Evolutionary conservation across 2,888 invertebrate species (phyloP).

Genomic region (Patella depressa): DNA sequence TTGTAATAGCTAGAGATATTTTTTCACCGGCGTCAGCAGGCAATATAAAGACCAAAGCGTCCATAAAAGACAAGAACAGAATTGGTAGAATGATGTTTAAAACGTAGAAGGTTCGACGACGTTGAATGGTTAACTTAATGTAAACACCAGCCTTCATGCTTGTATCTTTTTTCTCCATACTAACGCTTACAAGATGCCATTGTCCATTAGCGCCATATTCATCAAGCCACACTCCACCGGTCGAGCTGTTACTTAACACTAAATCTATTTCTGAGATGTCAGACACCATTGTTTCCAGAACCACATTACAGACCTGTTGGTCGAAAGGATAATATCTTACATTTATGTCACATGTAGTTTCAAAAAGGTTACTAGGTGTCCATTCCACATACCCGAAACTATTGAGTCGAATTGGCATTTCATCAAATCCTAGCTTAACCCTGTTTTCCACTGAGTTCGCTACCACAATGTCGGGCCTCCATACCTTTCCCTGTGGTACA

Average conservation of each 20-base stretch:
- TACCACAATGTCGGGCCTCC: slow-evolving; percentile 32
- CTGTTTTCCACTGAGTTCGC: slow-evolving; percentile 23
- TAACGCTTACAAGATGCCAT: slow-evolving; percentile 27
- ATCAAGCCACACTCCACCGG: slow-evolving; percentile 4
- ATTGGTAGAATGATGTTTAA: slow-evolving; percentile 35
- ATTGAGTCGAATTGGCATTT: slow-evolving; percentile 17
- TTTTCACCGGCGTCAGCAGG: slow-evolving; percentile 36
- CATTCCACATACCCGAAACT: slow-evolving; percentile 20
- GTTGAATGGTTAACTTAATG: slow-evolving; percentile 26
- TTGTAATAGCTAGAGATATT: slow-evolving; percentile 30
- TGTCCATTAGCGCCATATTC: slow-evolving; percentile 26
- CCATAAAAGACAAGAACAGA: slow-evolving; percentile 30
- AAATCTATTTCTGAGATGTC: slow-evolving; percentile 17
- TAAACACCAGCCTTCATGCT: not conserved
- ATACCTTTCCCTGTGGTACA: slow-evolving; percentile 23
- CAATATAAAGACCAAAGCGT: slow-evolving; percentile 30
- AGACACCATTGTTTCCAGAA: slow-evolving; percentile 9
- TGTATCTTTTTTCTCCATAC: slow-evolving; percentile 1
- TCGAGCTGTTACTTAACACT: not conserved
- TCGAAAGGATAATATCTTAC: slow-evolving; percentile 36
- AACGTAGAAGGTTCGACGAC: slow-evolving; percentile 30
- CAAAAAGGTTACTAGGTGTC: slow-evolving; percentile 22
- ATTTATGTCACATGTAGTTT: slow-evolving; percentile 34
- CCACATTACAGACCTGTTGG: slow-evolving; percentile 24
- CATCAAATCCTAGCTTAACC: slow-evolving; percentile 23